phyloP scores from a whole-genome alignment of 2,888 invertebrate genomes.

The Melanostoma mellinum region DNA sequence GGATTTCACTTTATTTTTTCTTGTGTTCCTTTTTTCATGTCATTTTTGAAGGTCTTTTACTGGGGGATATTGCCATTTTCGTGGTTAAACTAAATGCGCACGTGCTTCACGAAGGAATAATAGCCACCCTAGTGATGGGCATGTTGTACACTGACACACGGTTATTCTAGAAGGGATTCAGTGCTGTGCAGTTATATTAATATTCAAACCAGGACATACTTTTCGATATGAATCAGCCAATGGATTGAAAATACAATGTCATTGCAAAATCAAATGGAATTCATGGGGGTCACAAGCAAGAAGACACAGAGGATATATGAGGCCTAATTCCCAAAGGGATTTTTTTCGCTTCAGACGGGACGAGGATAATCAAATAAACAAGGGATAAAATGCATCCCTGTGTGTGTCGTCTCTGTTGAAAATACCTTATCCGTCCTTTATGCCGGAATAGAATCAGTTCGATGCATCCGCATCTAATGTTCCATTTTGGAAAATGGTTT shows the following conservation, averaged over 20 bases:
- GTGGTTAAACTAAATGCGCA: conserved; percentile 60
- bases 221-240: conserved; percentile 53
- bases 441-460: conserved; percentile 28
- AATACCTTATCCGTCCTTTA: conserved; percentile 8
- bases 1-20: conserved; percentile 34
- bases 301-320: conserved; percentile 40
- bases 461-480: conserved; percentile 25
- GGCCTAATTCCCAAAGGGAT: conserved; percentile 36
- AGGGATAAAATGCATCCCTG: conserved; percentile 68
- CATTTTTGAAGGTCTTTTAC: conserved; percentile 28
- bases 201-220: conserved; percentile 44
- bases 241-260: conserved; percentile 24
- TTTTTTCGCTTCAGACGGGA: conserved; percentile 32
- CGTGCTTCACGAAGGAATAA: conserved; percentile 53
- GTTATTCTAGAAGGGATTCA: neutral
- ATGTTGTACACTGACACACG: conserved; percentile 33
- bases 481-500: conserved; percentile 24
- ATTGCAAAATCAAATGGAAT: conserved; percentile 49
- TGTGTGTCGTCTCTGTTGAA: neutral
- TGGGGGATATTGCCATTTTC: conserved; percentile 21
- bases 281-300: conserved; percentile 22
- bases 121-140: conserved; percentile 43
- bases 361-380: conserved; percentile 65
- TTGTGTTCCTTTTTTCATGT: neutral
- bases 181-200: conserved; percentile 22